Conservation (phyloP, 1,140 invertebrate genomes). For the Drosophila nebulosa region DNA sequence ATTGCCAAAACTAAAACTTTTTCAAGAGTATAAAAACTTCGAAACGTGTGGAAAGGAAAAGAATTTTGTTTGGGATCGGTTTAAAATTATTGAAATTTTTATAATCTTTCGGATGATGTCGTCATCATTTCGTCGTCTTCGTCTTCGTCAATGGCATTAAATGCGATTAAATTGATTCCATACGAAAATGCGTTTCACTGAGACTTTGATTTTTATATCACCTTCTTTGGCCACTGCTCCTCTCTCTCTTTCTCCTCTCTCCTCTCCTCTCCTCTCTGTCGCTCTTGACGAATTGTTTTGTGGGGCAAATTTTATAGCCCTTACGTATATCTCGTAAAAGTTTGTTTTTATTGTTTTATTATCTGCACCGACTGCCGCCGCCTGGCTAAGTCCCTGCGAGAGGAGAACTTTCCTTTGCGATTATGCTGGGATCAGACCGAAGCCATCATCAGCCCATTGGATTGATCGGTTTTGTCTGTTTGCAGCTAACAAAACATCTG, state of each 20-base stretch:
- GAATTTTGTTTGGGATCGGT: not conserved
- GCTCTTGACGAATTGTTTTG: conserved; percentile 59
- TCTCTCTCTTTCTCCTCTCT: not conserved
- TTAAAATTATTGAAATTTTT: conserved; percentile 71
- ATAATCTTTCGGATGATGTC: conserved; percentile 36
- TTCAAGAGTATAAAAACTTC: no score
- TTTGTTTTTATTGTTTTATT: conserved; percentile 73
- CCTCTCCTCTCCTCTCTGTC: not conserved
- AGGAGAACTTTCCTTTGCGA: conserved; percentile 18
- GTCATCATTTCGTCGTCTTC: conserved; percentile 21
- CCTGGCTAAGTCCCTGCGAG: not conserved
- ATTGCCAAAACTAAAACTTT: no score
- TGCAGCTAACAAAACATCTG: conserved; percentile 72
- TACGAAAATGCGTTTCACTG: conserved; percentile 41
- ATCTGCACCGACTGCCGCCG: conserved; percentile 53
- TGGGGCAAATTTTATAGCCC: conserved; percentile 66
- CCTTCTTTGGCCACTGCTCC: conserved; percentile 14
- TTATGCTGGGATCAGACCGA: conserved; percentile 37
- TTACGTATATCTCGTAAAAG: conserved; percentile 62
- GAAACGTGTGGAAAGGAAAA: no score
- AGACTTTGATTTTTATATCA: conserved; percentile 67
- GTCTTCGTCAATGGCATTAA: conserved; percentile 53
- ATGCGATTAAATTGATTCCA: conserved; percentile 77
- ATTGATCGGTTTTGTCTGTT: conserved; percentile 39
- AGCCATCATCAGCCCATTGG: conserved; percentile 43